Evolutionary conservation across 2,888 invertebrate species (phyloP), one percentile per base, ranked within the genome.

Genomic region (Ichneumon xanthorius): DNA sequence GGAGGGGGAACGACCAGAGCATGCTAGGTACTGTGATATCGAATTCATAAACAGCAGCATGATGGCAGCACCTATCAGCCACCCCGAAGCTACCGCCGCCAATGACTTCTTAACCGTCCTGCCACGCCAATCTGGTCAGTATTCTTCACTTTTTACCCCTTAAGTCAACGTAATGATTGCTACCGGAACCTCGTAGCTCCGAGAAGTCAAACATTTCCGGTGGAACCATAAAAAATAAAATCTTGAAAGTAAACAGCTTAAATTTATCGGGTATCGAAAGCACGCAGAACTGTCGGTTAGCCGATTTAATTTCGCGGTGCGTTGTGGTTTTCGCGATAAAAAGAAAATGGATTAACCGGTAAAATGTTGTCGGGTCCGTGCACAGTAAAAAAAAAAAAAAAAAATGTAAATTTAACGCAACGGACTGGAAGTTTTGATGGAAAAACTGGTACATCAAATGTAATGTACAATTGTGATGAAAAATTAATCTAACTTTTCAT

Each of bases 21-120:
- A 93, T 93, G 93, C 92, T 93, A 93, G 94, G 93, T 93, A 93
- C 94, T 94, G 94, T 94, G 94, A 94, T 94, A 94, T 93, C 93
- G 92, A 94, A 93, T 94, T 92, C 92, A 92, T 93, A 93, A 94
- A 94, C 93, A 93, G 93, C 94, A 93, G 92, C 92, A 92, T 91
- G 92, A 93, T 92, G 92, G 90, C 93, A 91, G 93, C 92, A 93
- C 92, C 92, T 93, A 93, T 92, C 93, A 93, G 92, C 93, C 94
- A 93, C 92, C 92, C 92, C 93, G 91, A 93, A 92, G 93, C 93
- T 93, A 92, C 92, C 93, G 93, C 92, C 93, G 93, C 93, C 93
- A 94, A 93, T 93, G 94, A 93, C 94, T 93, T 93, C 92, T 93
- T 92, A 93, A 93, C 93, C 94, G 94, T 93, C 94, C 94, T 93